Conservation (phyloP, 2,888 invertebrate genomes). For the Bruchidius siliquastri region DNA sequence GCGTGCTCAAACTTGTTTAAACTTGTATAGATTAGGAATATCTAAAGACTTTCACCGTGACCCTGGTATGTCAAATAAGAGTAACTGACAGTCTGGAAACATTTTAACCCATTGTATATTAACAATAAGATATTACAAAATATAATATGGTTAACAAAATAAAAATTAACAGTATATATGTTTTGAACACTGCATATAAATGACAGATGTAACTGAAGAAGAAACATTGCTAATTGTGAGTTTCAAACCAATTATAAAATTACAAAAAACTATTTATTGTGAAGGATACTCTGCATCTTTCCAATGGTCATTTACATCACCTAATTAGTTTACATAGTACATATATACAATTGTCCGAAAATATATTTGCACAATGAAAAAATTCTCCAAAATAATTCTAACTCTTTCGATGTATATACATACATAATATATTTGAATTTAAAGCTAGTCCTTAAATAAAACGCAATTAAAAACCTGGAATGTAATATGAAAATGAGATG, state of each 20-base stretch:
- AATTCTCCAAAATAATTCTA: conserved; percentile 5
- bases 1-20: too few species aligned
- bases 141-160: conserved; percentile 36
- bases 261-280: conserved; percentile 33
- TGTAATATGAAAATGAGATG: not conserved
- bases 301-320: conserved; percentile 30
- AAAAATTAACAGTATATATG: conserved; percentile 33
- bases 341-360: conserved; percentile 22
- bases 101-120: conserved; percentile 39
- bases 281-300: conserved; percentile 30
- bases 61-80: too few species aligned
- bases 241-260: conserved; percentile 34
- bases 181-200: conserved; percentile 25
- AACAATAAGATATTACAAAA: conserved; percentile 41
- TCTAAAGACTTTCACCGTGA: too few species aligned
- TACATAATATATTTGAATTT: conserved; percentile 14
- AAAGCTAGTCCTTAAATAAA: not conserved
- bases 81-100: not conserved
- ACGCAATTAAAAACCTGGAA: not conserved
- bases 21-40: too few species aligned
- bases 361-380: conserved; percentile 8
- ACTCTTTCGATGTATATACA: conserved; percentile 9
- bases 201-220: not conserved
- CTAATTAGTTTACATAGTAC: conserved; percentile 21
- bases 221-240: conserved; percentile 6